Conservation (phyloP, 2,113 vertebrate genomes). For the Brachyhypopomus gauderio region DNA sequence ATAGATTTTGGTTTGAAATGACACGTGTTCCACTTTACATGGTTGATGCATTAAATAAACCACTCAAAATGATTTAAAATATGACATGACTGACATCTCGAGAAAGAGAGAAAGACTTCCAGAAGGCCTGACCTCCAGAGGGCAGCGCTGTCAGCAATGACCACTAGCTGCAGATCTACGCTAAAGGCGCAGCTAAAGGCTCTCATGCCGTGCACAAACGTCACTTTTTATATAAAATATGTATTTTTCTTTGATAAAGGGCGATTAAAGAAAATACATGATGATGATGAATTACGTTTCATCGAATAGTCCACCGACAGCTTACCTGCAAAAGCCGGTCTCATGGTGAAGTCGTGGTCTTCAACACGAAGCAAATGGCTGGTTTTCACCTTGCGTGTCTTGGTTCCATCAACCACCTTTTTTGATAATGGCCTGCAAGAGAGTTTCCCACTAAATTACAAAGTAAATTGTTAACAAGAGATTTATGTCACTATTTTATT, state of each 20-base stretch:
- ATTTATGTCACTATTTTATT: not conserved
- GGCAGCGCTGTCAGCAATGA: not conserved
- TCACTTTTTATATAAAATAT: no score
- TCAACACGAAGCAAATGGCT: constrained; percentile 86
- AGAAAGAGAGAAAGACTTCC: not conserved
- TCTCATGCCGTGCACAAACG: not conserved
- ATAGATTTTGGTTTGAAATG: no score
- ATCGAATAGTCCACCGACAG: no score
- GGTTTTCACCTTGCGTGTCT: constrained; percentile 77
- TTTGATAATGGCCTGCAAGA: constrained; percentile 80
- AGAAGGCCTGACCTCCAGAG: not conserved
- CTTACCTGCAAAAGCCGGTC: constrained; percentile 92
- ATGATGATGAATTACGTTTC: no score
- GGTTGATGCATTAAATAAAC: no score
- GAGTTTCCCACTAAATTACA: constrained; percentile 29
- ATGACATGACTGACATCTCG: not conserved
- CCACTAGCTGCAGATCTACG: no score
- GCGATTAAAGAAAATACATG: not conserved
- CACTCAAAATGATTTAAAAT: not conserved
- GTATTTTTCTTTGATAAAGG: no score
- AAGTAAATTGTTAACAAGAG: no score
- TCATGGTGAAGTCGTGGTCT: constrained; percentile 92
- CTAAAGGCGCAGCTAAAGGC: no score
- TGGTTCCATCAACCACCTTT: constrained; percentile 84
- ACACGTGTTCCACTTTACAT: no score